Base-by-base conservation (phyloP, 2,113 vertebrate genomes). In the Phrynocephalus versicolor region DNA sequence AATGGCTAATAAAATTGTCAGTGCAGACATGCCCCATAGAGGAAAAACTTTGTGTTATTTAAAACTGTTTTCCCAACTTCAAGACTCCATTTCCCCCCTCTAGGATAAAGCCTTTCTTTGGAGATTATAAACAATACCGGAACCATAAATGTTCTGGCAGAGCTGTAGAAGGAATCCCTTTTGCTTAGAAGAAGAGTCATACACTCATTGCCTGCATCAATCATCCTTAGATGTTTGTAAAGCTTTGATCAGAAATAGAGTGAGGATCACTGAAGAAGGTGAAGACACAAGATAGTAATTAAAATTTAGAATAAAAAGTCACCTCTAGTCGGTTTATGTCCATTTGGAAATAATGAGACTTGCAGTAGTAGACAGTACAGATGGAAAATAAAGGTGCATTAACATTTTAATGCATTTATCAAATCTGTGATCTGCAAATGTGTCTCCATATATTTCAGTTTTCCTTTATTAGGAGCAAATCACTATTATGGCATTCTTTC, bases 161-260 rank as follows among this genome's bases (percentile, higher is more conserved):
- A 71, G 13, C 14, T 71, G 33, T 30, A 57, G 30, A 64, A 67
- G 41, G 33, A 30, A 81, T 33, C n/a, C 13, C 45, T 15, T 57
- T 19, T 35, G 12, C 25, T 2, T 55, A 23, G 6, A 1, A 27
- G n/a, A 6, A 35, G 5, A 57, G 41, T 55, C 67, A 16, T 58
- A 18, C 33, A 58, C 14, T 71, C 55, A 39, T 73, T 27, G 35
- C 30, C 33, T 73, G 30, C 30, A 73, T 35, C 57, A 39, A 21
- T 37, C 35, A 27, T 81, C 41, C 62, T 21, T n/a, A 81, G 79
- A 57, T 72, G 51, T 73, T 70, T 82, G 81, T 39, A 58, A 83
- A 62, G 55, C 41, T 82, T 82, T 37, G 2, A 4, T 64, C 35
- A 65, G 5, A 65, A 25, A 30, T 45, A 33, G 57, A n/a, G 16